These are phyloP conservation scores for Chauna torquata DNA, from an alignment of 2,113 vertebrate species.

Conservation along the genomic window DNA sequence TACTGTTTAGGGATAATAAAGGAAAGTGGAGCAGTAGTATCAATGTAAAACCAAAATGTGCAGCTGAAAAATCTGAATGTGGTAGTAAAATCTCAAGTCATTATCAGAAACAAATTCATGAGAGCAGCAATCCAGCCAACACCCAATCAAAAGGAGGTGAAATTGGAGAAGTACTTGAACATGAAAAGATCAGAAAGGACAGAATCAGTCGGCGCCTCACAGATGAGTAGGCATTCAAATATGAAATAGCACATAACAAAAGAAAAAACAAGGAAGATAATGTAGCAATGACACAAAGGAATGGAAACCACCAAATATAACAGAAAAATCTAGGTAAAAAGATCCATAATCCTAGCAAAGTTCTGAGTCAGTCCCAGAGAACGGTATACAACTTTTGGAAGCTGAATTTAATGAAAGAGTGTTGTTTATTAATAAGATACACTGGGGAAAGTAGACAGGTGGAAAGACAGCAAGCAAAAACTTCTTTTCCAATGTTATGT, in stretches of 20 bases:
- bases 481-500: background rate
- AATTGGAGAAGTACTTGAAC: background rate
- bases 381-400: background rate
- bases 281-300: background rate
- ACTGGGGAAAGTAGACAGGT: background rate
- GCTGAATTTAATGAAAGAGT: background rate
- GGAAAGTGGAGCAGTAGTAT: background rate
- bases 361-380: background rate
- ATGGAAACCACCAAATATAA: background rate
- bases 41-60: background rate
- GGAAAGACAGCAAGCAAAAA: background rate
- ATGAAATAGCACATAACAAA: background rate
- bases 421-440: background rate
- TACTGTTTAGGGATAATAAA: background rate
- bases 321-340: background rate
- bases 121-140: background rate
- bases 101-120: background rate
- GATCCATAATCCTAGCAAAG: background rate
- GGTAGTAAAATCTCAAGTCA: background rate
- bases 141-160: background rate
- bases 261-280: background rate
- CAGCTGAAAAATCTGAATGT: background rate
- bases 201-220: background rate
- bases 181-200: background rate
- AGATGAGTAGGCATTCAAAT: background rate